Conservation (phyloP, 2,888 invertebrate genomes). For the Chaetogeoica ovagalla region DNA sequence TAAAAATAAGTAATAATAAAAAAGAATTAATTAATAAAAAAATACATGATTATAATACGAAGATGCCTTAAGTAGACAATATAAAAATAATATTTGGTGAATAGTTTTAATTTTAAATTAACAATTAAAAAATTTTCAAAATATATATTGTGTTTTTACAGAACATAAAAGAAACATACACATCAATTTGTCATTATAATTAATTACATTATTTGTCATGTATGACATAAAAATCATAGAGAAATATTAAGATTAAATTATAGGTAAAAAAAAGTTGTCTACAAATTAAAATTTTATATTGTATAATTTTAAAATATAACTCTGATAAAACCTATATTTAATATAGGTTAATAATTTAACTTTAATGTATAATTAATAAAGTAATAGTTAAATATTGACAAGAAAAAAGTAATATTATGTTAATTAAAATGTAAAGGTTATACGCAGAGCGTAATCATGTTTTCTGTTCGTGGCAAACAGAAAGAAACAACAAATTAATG, state of each 20-base stretch:
- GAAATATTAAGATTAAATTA: neutral
- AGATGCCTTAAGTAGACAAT: neutral
- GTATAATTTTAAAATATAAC: neutral
- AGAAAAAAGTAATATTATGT: neutral
- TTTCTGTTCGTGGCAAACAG: neutral
- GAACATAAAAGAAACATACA: neutral
- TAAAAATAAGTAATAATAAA: neutral
- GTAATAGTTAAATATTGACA: neutral
- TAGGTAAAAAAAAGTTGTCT: neutral
- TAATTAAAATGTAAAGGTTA: neutral
- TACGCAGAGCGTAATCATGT: neutral
- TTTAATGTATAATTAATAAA: no score
- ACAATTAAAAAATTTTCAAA: neutral
- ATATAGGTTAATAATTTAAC: no score
- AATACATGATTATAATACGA: neutral
- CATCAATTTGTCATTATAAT: neutral
- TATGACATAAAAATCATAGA: neutral
- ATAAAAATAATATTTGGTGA: slow-evolving; percentile 11
- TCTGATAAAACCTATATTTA: neutral
- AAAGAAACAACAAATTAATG: neutral
- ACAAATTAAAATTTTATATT: neutral
- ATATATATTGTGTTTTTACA: no score
- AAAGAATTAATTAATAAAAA: neutral
- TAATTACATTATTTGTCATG: no score
- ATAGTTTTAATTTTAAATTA: neutral